A percentile compares a stretch with the other conserved stretches of the same genome.
Evolutionary conservation across 2,113 vertebrate genomes (phyloP).

Genomic region (Spea multiplicata): DNA sequence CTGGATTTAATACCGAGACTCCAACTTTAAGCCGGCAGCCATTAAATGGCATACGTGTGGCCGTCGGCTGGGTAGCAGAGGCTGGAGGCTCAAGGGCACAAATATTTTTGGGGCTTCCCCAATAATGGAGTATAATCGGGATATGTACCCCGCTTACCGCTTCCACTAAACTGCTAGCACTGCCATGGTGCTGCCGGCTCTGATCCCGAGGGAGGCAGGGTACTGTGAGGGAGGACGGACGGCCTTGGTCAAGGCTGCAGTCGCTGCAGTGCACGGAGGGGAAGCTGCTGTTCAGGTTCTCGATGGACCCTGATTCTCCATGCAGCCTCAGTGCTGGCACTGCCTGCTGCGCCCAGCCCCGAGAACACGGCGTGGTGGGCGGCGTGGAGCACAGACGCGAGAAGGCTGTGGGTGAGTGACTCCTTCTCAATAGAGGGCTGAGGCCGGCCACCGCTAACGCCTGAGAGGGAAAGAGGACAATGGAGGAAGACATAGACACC

Average conservation of each 20-base stretch:
- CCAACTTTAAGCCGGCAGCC: no score
- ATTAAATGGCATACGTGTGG: no score
- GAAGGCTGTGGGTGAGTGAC: constrained; percentile 84
- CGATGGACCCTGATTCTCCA: constrained; percentile 77
- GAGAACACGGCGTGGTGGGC: constrained; percentile 75
- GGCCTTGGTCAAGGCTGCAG: constrained; percentile 68
- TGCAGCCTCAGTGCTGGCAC: constrained; percentile 76
- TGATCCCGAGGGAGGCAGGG: constrained; percentile 72
- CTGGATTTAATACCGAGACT: no score
- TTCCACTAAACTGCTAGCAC: constrained; percentile 93
- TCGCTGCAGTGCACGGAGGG: constrained; percentile 86
- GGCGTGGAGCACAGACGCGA: constrained; percentile 81
- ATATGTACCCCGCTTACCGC: constrained; percentile 72
- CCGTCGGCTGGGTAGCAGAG: no score
- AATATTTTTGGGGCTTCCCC: no score
- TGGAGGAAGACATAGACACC: not conserved
- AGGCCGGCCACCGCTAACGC: constrained; percentile 88
- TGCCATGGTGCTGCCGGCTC: constrained; percentile 82
- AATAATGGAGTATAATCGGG: no score
- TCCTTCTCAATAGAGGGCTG: constrained; percentile 89
- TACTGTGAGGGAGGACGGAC: constrained; percentile 87
- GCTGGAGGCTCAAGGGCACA: no score
- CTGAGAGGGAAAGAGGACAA: constrained; percentile 59
- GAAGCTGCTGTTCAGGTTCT: constrained; percentile 96
- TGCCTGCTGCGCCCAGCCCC: constrained; percentile 65